Percentiles rank a stretch among this genome's conserved stretches.
These are phyloP conservation scores for Oxytorus armatus DNA, from an alignment of 2,888 invertebrate genomes.

Conservation along the genomic window DNA sequence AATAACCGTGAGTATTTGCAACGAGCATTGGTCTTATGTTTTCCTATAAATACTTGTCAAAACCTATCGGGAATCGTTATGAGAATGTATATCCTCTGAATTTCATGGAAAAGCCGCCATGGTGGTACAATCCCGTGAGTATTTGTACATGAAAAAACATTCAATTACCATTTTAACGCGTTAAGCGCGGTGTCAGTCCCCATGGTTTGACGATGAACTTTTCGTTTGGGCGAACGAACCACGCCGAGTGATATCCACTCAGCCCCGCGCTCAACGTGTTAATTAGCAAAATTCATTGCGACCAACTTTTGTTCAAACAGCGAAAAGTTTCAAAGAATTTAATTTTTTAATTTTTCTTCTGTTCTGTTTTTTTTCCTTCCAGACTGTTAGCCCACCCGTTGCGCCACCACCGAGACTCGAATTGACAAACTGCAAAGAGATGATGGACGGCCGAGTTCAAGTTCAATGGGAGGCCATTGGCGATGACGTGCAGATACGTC, in stretches of 20 bases:
- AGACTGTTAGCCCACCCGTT: constrained; percentile 92
- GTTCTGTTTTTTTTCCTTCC: constrained; percentile 78
- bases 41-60: neutral
- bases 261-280: too few species aligned
- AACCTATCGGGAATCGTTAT: neutral
- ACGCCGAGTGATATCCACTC: too few species aligned
- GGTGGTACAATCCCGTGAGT: constrained; percentile 98
- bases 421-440: constrained; percentile 92
- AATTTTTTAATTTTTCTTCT: constrained; percentile 11
- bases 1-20: constrained; percentile 90
- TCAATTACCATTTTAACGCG: neutral
- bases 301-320: too few species aligned
- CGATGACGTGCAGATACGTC: constrained; percentile 90
- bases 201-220: too few species aligned
- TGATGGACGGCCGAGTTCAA: constrained; percentile 92
- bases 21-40: neutral
- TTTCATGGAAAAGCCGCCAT: constrained; percentile 89
- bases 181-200: too few species aligned
- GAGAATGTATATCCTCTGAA: constrained; percentile 40
- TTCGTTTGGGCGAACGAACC: too few species aligned
- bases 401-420: constrained; percentile 82
- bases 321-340: too few species aligned
- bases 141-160: too few species aligned
- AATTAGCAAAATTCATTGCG: too few species aligned
- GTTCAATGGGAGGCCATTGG: constrained; percentile 94